Base-by-base conservation (phyloP, 2,888 invertebrate species). In the Syritta pipiens region DNA sequence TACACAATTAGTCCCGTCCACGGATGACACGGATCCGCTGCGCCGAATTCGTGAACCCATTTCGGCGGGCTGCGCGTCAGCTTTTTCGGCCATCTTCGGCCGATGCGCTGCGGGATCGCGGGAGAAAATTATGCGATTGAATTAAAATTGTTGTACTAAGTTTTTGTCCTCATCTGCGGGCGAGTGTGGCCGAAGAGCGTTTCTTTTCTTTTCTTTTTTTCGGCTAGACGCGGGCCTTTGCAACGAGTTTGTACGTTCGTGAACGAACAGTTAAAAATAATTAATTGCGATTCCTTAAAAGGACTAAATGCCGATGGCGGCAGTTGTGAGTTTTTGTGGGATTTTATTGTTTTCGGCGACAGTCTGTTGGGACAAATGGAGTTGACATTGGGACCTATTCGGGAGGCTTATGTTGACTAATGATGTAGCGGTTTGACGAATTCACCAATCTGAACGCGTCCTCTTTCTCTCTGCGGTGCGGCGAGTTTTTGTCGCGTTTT, bases 201-300 rank as follows among this genome's bases (percentile, higher is more conserved):
- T n/a, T n/a, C n/a, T n/a, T n/a, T n/a, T n/a, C n/a, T n/a, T n/a
- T 35, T 63, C 30, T 62, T 19, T 20, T 32, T 48, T 28, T 24
- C 3, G 20, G 30, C 67, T 72, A 46, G 63, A 63, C n/a, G n/a
- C n/a, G n/a, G n/a, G n/a, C n/a, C n/a, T n/a, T n/a, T 10, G 65
- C 24, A 20, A 6, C 40, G 48, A 60, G 53, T 75, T 75, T 35
- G 42, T n/a, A n/a, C n/a, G n/a, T n/a, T n/a, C n/a, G n/a, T n/a
- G 68, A 68, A 75, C 68, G 53, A 68, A 86, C 88, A 88, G 88
- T 88, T 89, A 88, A 89, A 88, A 88, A 89, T 88, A 89, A 88
- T 88, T 88, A 88, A 88, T 88, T 89, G 89, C 86, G 85, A 86
- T 87, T 84, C 89, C 88, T 86, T 87, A 86, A 87, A 88, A 84